Conservation (phyloP, 92 coral and sea anemone species). For the Umimayanthus kanabou region DNA sequence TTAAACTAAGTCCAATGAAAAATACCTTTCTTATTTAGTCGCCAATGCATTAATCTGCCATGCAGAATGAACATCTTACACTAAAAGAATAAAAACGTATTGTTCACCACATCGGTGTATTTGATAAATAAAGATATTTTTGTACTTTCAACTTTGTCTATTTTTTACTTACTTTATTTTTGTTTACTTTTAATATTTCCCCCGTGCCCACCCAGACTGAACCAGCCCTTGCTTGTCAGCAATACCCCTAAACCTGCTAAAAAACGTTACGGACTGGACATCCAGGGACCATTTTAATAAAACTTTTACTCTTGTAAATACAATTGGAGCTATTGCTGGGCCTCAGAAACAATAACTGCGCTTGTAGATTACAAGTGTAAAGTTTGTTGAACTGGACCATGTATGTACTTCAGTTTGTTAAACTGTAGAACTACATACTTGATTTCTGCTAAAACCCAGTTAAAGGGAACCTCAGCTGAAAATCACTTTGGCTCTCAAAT, state of each 20-base stretch:
- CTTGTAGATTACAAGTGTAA: too few relatives aligned
- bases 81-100: neutral
- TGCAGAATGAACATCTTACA: neutral
- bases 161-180: neutral
- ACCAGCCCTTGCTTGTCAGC: neutral
- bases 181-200: neutral
- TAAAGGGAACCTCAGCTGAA: too few relatives aligned
- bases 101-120: neutral
- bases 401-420: too few relatives aligned
- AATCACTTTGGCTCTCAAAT: too few relatives aligned
- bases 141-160: slow-evolving; percentile 9
- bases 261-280: neutral
- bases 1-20: neutral
- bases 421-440: too few relatives aligned
- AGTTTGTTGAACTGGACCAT: too few relatives aligned
- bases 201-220: slow-evolving; percentile 38
- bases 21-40: too few relatives aligned
- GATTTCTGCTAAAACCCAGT: too few relatives aligned
- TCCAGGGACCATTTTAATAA: neutral
- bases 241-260: neutral
- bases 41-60: neutral
- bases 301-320: neutral
- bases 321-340: too few relatives aligned
- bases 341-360: too few relatives aligned
- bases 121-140: slow-evolving; percentile 34